These are phyloP conservation scores for Oryzias dopingdopingensis DNA, from an alignment of 2,797 vertebrate genomes.

Conservation along the genomic window DNA sequence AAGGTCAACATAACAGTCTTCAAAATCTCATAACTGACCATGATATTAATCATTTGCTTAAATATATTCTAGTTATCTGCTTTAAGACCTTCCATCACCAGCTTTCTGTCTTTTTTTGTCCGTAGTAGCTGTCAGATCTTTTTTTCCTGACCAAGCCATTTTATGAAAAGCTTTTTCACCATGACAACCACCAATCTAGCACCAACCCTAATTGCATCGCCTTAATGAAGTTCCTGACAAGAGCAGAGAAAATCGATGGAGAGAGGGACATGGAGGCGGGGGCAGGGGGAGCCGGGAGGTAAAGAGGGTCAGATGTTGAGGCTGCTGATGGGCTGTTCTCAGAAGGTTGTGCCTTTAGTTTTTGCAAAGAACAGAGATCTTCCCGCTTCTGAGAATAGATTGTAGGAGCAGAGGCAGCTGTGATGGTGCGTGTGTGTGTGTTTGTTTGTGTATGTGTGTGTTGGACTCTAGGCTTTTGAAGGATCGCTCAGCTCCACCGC, in stretches of 20 bases:
- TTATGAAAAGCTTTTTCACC: conserved; percentile 16
- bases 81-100: background rate
- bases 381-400: conserved; percentile 68
- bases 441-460: conserved; percentile 15
- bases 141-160: conserved; percentile 18
- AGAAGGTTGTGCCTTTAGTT: conserved; percentile 9
- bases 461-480: conserved; percentile 44
- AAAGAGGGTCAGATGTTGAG: conserved; percentile 19
- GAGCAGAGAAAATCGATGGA: conserved; percentile 48
- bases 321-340: too few relatives aligned
- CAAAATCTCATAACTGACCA: too few relatives aligned
- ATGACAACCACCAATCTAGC: conserved; percentile 29
- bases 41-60: too few relatives aligned
- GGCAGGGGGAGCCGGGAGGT: conserved; percentile 2
- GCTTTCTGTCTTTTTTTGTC: background rate
- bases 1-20: too few relatives aligned
- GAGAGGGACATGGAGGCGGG: background rate
- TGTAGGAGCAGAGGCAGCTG: conserved; percentile 46
- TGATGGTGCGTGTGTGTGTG: conserved; percentile 42
- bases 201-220: conserved; percentile 51
- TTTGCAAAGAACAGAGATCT: conserved; percentile 27
- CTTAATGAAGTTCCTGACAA: conserved; percentile 54
- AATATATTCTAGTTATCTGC: too few relatives aligned
- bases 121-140: background rate
- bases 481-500: conserved; percentile 61